Base-by-base conservation (phyloP, 2,888 invertebrate species). In the Boloria selene region DNA sequence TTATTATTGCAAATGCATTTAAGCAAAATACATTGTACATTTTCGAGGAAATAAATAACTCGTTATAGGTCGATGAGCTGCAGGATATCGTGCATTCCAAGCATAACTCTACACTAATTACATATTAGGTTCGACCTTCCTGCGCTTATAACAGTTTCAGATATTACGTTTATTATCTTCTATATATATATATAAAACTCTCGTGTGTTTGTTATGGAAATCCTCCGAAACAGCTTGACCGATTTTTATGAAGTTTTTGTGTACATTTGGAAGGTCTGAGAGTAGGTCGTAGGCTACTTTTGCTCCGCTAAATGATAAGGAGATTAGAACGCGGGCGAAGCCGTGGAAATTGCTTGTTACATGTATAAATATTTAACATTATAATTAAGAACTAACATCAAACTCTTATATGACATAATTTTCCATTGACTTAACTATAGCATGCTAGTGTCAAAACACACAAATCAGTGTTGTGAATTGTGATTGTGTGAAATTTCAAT, bases 41-140 rank as follows among this genome's bases (percentile, higher is more conserved):
- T 70, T 84, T 84, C 84, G 84, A 85, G 86, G 81, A 70, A 80
- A 79, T 82, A 83, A 85, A 84, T 77, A 76, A 79, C 75, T 77
- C 75, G 75, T 78, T 78, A 79, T 75, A 80, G 77, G 77, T 75
- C 78, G 79, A 80, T 80, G 77, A 79, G 78, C 76, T 76, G 71
- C 72, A 79, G 81, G 81, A 85, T 85, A 83, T 83, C 79, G 77
- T 78, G 79, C 86, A 88, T 88, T 84, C 88, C 82, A 55, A 74
- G 73, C 82, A 85, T 87, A 73, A 74, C 80, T 84, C 71, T 76
- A 80, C 68, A 79, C 72, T 82, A 81, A 82, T 82, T 81, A 79
- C 74, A 74, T 50, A 50, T 55, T 49, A 38, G 42, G 17, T 67
- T 73, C 78, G 83, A 82, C 87, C 85, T 86, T 82, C 81, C 70